Evolutionary conservation across 2,888 invertebrate genomes (phyloP), one percentile per base, ranked within the genome.

Genomic region (Lithophane semibrunnea): DNA sequence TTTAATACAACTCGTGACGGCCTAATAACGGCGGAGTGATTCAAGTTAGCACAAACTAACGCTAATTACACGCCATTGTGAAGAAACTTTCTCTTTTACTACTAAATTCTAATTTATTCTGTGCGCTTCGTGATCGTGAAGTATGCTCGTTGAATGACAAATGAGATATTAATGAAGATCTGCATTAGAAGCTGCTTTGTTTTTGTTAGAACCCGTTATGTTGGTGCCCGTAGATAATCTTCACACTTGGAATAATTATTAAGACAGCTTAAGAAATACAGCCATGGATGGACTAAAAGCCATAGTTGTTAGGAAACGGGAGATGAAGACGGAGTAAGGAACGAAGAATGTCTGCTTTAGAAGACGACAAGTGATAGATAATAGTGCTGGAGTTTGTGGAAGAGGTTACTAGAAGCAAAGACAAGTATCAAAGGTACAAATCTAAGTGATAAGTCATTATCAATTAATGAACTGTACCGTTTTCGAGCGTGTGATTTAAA

Each of bases 91-190:
- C 88, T 87, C 89, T 83, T 88, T 88, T 82, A 78, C 82, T 78
- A 88, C 86, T 79, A 84, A 86, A 86, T 80, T 86, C 83, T 88
- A 87, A 88, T 88, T 76, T 88, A 87, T 87, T 82, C 86, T 63
- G 77, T 56, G 71, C 69, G 72, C 65, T 72, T 82, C 89, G 89
- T 84, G 88, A 86, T 79, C 77, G 82, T 71, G 73, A 65, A 73
- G 77, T 84, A 77, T 79, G 83, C 79, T 54, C 42, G 58, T 44
- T 61, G 88, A 84, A 84, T 88, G 76, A 73, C 63, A 66, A 82
- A 82, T 77, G 56, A 74, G 79, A 29, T 63, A 47, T 81, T 79
- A 75, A 84, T 77, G 83, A 79, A 75, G 47, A 83, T 84, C 86
- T 83, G 71, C 70, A 79, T 75, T 80, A 68, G 80, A n/a, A 56